phyloP scores from a whole-genome alignment of 1,140 invertebrate species.

The Helicorthomorpha holstii region DNA sequence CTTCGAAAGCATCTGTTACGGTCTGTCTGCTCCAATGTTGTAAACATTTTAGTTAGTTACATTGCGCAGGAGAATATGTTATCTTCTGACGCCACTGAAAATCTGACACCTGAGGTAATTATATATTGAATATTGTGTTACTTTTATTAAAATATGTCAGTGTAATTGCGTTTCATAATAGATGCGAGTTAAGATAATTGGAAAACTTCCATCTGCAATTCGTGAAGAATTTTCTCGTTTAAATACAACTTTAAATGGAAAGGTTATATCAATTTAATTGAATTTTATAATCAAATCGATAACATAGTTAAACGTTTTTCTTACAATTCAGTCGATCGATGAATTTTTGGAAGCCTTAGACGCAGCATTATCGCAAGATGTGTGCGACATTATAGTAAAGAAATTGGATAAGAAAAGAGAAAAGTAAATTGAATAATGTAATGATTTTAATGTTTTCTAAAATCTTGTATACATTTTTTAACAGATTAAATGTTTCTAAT shows the following conservation, averaged over 20 bases:
- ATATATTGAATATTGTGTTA: too few species aligned
- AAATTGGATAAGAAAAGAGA: slow-evolving; percentile 81
- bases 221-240: not conserved
- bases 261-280: not conserved
- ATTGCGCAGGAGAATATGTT: slow-evolving; percentile 28
- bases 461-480: slow-evolving; percentile 6
- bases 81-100: slow-evolving; percentile 17
- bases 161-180: too few species aligned
- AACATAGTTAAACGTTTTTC: not conserved
- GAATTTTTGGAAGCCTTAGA: slow-evolving; percentile 60
- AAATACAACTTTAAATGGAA: not conserved
- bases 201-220: not conserved
- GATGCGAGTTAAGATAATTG: not conserved
- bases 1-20: slow-evolving; percentile 67
- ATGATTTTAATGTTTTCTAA: not conserved
- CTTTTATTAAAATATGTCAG: too few species aligned
- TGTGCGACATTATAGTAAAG: slow-evolving; percentile 63
- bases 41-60: slow-evolving; percentile 47
- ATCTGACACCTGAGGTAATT: slow-evolving; percentile 29
- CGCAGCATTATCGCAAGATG: slow-evolving; percentile 38
- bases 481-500: slow-evolving; percentile 43
- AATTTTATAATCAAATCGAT: not conserved
- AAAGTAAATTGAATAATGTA: slow-evolving; percentile 27
- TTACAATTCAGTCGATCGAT: slow-evolving; percentile 32
- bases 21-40: slow-evolving; percentile 63